phyloP scores from a whole-genome alignment of 2,888 invertebrate species.

The Dorcus parallelipipedus region DNA sequence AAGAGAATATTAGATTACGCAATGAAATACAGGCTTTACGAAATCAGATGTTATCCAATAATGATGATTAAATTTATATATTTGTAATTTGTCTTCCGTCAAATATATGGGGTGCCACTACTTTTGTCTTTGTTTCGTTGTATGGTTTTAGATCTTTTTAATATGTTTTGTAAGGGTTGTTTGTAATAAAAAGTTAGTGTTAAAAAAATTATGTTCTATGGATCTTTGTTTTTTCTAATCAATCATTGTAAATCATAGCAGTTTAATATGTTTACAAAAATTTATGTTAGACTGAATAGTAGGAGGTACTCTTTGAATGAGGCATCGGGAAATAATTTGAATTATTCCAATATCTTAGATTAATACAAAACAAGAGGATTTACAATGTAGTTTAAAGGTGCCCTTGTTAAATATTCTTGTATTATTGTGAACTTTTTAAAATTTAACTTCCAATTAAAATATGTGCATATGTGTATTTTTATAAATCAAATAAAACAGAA shows the following conservation, averaged over 20 bases:
- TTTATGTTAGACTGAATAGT: too few species aligned
- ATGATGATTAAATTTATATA: constrained; percentile 3
- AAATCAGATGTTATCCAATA: constrained; percentile 19
- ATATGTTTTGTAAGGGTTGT: background rate
- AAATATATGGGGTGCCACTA: constrained; percentile 9
- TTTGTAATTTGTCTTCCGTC: constrained; percentile 1
- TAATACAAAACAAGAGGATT: too few species aligned
- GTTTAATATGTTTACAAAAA: background rate
- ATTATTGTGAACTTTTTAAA: too few species aligned
- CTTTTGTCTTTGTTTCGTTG: background rate
- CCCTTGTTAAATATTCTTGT: too few species aligned
- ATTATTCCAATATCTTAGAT: too few species aligned
- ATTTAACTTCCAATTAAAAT: too few species aligned
- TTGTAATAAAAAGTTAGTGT: background rate
- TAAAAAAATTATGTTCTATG: background rate
- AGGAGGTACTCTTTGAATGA: too few species aligned
- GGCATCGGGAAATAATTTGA: too few species aligned
- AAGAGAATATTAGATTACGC: constrained; percentile 52
- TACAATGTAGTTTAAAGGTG: too few species aligned
- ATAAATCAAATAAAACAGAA: too few species aligned
- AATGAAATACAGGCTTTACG: constrained; percentile 53
- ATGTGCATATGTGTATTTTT: too few species aligned
- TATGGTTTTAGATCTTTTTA: background rate
- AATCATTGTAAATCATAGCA: background rate
- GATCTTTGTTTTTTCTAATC: too few species aligned